Percentiles rank a stretch among this genome's conserved stretches.
phyloP scores from a whole-genome alignment of 2,797 vertebrate species.

The Orientallactaga sibirica region DNA sequence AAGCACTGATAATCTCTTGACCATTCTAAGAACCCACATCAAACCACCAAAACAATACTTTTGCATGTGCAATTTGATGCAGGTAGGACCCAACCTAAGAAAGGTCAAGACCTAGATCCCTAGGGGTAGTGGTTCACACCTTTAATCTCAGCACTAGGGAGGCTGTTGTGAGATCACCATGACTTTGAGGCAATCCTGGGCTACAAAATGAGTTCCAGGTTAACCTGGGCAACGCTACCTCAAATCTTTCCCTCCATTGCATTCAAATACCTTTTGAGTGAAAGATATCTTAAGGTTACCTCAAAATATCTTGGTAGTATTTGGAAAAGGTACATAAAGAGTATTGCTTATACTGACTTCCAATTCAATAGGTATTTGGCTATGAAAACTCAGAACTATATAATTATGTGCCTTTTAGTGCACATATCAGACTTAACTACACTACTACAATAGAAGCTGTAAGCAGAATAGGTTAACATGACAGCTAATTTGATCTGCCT shows the following conservation, averaged over 20 bases:
- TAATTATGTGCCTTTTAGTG: neutral
- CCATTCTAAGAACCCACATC: neutral
- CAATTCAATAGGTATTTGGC: neutral
- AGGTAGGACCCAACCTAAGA: neutral
- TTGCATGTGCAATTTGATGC: neutral
- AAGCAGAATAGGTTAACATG: neutral
- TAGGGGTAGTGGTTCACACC: too few species aligned
- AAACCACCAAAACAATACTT: neutral
- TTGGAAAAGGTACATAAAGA: neutral
- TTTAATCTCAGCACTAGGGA: too few species aligned
- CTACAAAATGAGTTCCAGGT: too few species aligned
- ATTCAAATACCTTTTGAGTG: neutral
- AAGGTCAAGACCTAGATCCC: neutral
- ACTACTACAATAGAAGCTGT: neutral
- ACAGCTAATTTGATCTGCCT: neutral
- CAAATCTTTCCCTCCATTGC: neutral
- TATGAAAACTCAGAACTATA: neutral
- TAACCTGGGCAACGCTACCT: too few species aligned
- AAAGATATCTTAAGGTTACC: neutral
- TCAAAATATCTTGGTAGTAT: neutral
- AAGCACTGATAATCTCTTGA: neutral
- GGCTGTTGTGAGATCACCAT: too few species aligned
- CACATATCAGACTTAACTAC: neutral
- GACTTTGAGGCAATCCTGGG: too few species aligned
- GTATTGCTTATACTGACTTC: neutral